Conservation (phyloP, 1,140 invertebrate species). For the Trichonephila inaurata region DNA sequence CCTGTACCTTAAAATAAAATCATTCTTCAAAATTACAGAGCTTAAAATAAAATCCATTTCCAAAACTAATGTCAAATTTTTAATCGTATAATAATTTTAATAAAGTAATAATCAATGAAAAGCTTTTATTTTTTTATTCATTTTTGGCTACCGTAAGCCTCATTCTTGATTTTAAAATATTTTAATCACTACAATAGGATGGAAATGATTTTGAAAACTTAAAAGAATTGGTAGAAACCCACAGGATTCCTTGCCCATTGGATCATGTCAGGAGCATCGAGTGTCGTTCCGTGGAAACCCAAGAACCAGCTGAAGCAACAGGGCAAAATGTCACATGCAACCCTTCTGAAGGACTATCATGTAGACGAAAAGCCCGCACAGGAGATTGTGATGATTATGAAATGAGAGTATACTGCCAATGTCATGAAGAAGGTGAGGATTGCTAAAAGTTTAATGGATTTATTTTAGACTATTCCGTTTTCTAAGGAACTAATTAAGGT, state of each 20-base stretch:
- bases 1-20: too few relatives aligned
- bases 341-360: neutral
- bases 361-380: neutral
- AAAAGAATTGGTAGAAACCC: neutral
- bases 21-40: too few relatives aligned
- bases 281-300: constrained; percentile 6
- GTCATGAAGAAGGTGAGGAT: constrained; percentile 76
- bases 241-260: constrained; percentile 22
- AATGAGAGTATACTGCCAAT: constrained; percentile 81
- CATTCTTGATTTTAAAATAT: too few relatives aligned
- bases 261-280: constrained; percentile 16
- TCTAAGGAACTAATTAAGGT: too few relatives aligned
- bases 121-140: too few relatives aligned
- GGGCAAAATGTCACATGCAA: constrained; percentile 29
- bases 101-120: too few relatives aligned
- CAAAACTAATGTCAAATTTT: too few relatives aligned
- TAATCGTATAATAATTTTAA: too few relatives aligned
- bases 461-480: too few relatives aligned
- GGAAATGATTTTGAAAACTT: constrained; percentile 49
- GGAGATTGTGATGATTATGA: constrained; percentile 81
- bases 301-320: neutral
- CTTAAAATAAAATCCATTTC: too few relatives aligned
- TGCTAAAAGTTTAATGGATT: too few relatives aligned
- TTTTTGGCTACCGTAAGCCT: too few relatives aligned
- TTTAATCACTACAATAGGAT: neutral